A percentile compares a stretch with the other conserved stretches of the same genome.
These are phyloP conservation scores for Montipora cactus DNA, from an alignment of 64 coral and sea anemone genomes.

Conservation along the genomic window DNA sequence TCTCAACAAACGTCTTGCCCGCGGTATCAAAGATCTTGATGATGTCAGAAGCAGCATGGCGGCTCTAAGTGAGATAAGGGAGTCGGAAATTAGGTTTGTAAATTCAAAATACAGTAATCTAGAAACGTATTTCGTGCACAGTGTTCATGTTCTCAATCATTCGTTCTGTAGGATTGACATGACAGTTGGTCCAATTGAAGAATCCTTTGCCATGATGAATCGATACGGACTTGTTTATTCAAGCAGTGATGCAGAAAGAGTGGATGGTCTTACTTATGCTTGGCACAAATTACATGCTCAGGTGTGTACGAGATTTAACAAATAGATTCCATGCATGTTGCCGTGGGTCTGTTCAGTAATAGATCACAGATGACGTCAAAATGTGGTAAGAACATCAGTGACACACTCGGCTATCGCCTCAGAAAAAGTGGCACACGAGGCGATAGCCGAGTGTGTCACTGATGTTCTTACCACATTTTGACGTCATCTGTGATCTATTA, in stretches of 20 bases:
- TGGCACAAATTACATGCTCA: conserved; percentile 95
- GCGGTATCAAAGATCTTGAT: conserved; percentile 94
- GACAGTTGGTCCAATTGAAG: conserved; percentile 99
- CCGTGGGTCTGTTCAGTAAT: no score
- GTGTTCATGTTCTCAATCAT: not conserved
- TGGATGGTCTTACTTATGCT: conserved; percentile 95
- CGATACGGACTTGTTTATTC: conserved; percentile 91
- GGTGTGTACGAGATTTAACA: conserved; percentile 29
- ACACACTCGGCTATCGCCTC: no score
- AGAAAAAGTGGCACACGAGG: no score
- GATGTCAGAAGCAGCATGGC: conserved; percentile 98
- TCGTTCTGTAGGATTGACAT: conserved; percentile 89
- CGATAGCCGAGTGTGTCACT: no score
- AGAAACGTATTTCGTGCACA: not conserved
- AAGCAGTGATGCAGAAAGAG: conserved; percentile 95
- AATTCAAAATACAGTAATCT: not conserved
- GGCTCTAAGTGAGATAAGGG: conserved; percentile 92
- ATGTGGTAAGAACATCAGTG: no score
- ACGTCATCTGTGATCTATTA: no score
- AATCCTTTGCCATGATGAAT: conserved; percentile 98
- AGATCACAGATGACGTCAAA: no score
- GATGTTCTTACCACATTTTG: no score
- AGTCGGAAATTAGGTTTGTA: conserved; percentile 98
- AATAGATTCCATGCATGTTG: no score
- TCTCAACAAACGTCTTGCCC: conserved; percentile 85